A percentile compares a stretch with the other conserved stretches of the same genome.
These are phyloP conservation scores for Epiblema foenella DNA, from an alignment of 2,888 invertebrate species.

Conservation along the genomic window DNA sequence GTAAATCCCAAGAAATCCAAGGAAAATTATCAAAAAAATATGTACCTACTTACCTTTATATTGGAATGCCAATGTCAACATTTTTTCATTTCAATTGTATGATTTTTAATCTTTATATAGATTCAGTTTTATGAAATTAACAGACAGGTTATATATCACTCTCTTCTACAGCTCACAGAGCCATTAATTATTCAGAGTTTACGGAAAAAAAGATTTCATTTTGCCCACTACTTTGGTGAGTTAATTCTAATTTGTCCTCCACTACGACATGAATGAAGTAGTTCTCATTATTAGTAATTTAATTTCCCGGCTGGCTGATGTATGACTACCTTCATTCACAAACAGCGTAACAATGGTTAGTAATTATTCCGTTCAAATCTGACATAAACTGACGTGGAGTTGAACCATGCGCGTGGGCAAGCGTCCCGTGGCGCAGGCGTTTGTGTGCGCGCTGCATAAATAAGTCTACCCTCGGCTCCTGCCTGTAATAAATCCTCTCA, in stretches of 20 bases:
- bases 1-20: not conserved
- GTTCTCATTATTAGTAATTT: constrained; percentile 11
- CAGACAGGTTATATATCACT: too few species aligned
- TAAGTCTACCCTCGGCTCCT: constrained; percentile 46
- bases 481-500: constrained; percentile 68
- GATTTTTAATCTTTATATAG: too few species aligned
- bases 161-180: not conserved
- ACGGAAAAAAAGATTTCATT: not conserved
- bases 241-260: not conserved
- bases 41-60: too few species aligned
- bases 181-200: not conserved
- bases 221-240: not conserved
- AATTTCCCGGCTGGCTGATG: constrained; percentile 9
- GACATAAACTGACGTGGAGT: constrained; percentile 39
- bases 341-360: constrained; percentile 41
- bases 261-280: not conserved
- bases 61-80: too few species aligned
- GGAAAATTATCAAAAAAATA: too few species aligned
- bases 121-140: too few species aligned
- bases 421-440: constrained; percentile 36
- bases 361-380: constrained; percentile 41
- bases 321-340: constrained; percentile 25
- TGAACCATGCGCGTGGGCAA: constrained; percentile 39
- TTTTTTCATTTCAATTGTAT: too few species aligned
- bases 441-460: constrained; percentile 51